phyloP scores from a whole-genome alignment of 2,113 vertebrate genomes.

The Ondatra zibethicus region DNA sequence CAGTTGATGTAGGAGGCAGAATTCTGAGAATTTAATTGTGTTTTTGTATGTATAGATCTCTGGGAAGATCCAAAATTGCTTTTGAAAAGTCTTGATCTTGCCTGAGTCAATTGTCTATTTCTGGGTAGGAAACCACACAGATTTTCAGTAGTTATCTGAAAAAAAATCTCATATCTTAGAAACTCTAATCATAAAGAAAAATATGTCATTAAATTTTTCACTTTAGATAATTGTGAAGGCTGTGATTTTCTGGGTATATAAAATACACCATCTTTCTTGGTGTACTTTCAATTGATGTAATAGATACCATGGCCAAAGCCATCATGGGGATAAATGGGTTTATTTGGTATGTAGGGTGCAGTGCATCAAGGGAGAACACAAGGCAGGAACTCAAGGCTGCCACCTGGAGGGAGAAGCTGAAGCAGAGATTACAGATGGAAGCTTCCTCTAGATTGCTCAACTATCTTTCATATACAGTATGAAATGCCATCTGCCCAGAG shows the following conservation, averaged over 20 bases:
- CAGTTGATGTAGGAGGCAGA: not conserved
- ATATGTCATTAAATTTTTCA: not conserved
- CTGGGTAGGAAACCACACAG: not conserved
- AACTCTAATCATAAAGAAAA: conserved; percentile 13
- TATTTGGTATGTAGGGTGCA: not conserved
- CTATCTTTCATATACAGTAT: not conserved
- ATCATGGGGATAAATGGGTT: not conserved
- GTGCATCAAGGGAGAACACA: not conserved
- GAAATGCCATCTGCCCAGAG: not conserved
- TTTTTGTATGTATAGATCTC: not conserved
- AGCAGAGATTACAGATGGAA: not conserved
- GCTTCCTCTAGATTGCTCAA: not conserved
- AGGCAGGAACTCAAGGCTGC: not conserved
- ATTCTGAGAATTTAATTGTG: not conserved
- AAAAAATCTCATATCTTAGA: not conserved
- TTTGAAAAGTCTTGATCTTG: not conserved
- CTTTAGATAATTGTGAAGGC: not conserved
- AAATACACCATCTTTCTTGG: not conserved
- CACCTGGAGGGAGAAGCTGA: not conserved
- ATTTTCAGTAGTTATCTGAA: conserved; percentile 8
- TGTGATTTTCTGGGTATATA: not conserved
- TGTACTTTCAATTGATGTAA: not conserved
- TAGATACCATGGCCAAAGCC: not conserved
- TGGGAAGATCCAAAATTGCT: not conserved
- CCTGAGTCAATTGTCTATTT: not conserved